These are phyloP conservation scores for Sinocyclocheilus anshuiensis DNA, from an alignment of 2,113 vertebrate species.

Conservation along the genomic window DNA sequence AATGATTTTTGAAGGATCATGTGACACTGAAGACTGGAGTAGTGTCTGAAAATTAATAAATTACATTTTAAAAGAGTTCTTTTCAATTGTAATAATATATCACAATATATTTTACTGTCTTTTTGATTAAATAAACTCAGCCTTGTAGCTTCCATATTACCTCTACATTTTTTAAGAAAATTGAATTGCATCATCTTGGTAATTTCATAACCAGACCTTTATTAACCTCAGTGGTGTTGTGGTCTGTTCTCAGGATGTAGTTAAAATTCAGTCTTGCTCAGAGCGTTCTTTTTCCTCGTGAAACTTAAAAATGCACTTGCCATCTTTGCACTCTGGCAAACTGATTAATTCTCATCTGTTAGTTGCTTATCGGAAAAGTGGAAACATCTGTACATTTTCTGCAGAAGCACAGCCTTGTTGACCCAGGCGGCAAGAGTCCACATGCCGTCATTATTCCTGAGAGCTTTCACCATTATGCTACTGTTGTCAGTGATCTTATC, in stretches of 20 bases:
- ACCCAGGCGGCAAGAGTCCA: constrained; percentile 11
- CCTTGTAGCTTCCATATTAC: not conserved
- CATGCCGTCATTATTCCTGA: constrained; percentile 36
- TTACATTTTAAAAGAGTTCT: not conserved
- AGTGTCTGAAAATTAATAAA: not conserved
- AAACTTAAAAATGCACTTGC: constrained; percentile 46
- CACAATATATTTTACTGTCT: not conserved
- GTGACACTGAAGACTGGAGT: not conserved
- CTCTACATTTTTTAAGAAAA: not conserved
- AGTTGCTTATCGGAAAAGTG: constrained; percentile 44
- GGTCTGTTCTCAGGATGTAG: not conserved
- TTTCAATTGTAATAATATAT: not conserved
- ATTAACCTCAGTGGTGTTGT: not conserved
- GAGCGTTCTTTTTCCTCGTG: not conserved
- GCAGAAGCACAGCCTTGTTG: constrained; percentile 14
- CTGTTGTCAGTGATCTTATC: constrained; percentile 48
- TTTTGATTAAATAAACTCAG: not conserved
- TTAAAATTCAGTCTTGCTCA: constrained; percentile 10
- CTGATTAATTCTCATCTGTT: constrained; percentile 35
- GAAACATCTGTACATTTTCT: constrained; percentile 49
- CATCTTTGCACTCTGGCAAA: constrained; percentile 45
- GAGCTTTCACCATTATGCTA: constrained; percentile 30
- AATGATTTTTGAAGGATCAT: not conserved
- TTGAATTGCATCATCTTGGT: not conserved
- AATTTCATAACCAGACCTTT: constrained; percentile 1